Evolutionary conservation across 2,888 invertebrate genomes (phyloP).

Genomic region (Ditylenchus weischeri): DNA sequence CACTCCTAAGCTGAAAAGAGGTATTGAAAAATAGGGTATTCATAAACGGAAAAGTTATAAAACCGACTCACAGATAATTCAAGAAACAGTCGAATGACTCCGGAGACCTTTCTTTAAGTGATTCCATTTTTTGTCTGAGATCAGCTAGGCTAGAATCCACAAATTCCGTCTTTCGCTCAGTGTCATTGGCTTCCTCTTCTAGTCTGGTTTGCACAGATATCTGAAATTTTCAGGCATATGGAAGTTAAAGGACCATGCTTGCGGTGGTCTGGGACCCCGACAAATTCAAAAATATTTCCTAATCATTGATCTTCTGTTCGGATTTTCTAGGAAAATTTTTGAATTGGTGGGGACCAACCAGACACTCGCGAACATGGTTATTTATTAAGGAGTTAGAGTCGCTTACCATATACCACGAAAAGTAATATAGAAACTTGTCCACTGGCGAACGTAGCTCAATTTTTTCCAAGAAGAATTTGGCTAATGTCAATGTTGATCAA

Average conservation of each 20-base stretch:
- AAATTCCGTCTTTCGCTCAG: slow-evolving; percentile 23
- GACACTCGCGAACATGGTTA: too few relatives aligned
- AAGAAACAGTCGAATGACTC: slow-evolving; percentile 36
- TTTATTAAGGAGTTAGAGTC: slow-evolving; percentile 7
- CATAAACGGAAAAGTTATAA: not conserved
- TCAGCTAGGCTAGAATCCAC: slow-evolving; percentile 25
- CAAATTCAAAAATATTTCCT: too few relatives aligned
- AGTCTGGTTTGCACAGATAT: slow-evolving; percentile 28
- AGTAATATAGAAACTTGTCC: slow-evolving; percentile 73
- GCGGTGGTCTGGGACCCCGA: too few relatives aligned
- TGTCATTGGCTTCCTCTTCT: slow-evolving; percentile 30
- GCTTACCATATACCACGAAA: slow-evolving; percentile 29
- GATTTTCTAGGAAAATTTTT: too few relatives aligned
- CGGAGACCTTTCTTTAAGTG: slow-evolving; percentile 22
- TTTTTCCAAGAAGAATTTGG: slow-evolving; percentile 65
- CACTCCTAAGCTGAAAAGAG: slow-evolving; percentile 77
- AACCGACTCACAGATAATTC: slow-evolving; percentile 32
- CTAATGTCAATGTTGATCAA: not conserved
- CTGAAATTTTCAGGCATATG: slow-evolving; percentile 6
- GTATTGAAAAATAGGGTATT: too few relatives aligned
- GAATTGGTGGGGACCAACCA: too few relatives aligned
- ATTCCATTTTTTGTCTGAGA: slow-evolving; percentile 27
- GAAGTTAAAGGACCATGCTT: too few relatives aligned
- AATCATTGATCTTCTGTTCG: too few relatives aligned
- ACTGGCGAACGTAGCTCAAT: slow-evolving; percentile 61